These are phyloP conservation scores for Coptodon bakossiorum DNA, from an alignment of 2,113 vertebrate genomes.

Conservation along the genomic window DNA sequence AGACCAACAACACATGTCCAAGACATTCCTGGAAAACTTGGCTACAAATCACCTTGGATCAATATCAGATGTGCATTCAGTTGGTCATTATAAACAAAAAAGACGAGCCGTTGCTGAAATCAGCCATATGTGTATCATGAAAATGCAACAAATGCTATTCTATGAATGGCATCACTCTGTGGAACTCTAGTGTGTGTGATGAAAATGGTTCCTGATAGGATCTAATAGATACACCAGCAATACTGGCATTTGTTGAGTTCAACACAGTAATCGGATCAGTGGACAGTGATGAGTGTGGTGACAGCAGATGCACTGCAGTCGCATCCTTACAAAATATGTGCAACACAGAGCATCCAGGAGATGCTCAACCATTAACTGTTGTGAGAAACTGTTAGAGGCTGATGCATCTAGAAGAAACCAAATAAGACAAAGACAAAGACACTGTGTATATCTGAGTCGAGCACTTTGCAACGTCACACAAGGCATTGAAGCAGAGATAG, in stretches of 20 bases:
- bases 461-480: neutral
- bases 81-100: neutral
- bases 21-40: neutral
- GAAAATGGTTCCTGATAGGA: neutral
- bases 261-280: conserved; percentile 2
- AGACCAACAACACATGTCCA: neutral
- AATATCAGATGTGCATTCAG: neutral
- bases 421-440: neutral
- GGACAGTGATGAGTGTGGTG: neutral
- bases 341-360: neutral
- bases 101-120: neutral
- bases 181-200: neutral
- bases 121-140: neutral
- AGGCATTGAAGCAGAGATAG: neutral
- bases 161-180: neutral
- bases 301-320: neutral
- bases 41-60: neutral
- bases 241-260: neutral
- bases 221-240: neutral
- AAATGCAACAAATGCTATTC: neutral
- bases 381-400: neutral
- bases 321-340: neutral
- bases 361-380: neutral
- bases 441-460: neutral
- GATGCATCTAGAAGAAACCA: neutral